A percentile compares a stretch with the other conserved stretches of the same genome.
These are phyloP conservation scores for Bothrops jararaca DNA, from an alignment of 2,113 vertebrate species.

Conservation along the genomic window DNA sequence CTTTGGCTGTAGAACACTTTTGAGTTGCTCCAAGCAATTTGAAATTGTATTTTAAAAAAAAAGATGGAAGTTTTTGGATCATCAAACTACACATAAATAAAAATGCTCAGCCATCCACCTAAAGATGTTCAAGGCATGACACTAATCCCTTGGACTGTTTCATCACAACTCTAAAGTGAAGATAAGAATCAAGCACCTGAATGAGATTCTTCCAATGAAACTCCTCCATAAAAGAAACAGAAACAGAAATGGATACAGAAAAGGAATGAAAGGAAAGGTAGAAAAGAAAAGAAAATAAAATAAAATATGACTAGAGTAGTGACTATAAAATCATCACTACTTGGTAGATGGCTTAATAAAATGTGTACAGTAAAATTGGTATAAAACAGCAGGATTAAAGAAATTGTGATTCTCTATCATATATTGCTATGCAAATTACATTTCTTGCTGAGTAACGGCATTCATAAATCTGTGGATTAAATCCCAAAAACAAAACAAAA, in stretches of 20 bases:
- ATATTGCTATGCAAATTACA: conserved; percentile 44
- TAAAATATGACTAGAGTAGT: neutral
- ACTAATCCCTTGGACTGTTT: neutral
- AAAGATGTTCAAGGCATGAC: neutral
- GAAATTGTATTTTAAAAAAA: neutral
- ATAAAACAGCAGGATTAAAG: conserved; percentile 45
- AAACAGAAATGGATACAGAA: neutral
- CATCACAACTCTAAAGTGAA: neutral
- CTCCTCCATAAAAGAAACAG: neutral
- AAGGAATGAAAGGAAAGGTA: too few relatives aligned
- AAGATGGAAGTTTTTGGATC: neutral
- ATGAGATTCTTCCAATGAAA: neutral
- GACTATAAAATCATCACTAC: conserved; percentile 26
- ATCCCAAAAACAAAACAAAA: conserved; percentile 2
- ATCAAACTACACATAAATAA: neutral
- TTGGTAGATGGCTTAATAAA: conserved; percentile 37
- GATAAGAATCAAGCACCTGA: neutral
- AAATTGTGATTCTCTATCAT: conserved; percentile 31
- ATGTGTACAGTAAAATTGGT: conserved; percentile 34
- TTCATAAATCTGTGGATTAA: conserved; percentile 39
- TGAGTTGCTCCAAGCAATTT: neutral
- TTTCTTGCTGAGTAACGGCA: conserved; percentile 37
- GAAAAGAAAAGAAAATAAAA: neutral
- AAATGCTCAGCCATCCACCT: neutral
- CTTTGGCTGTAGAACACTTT: neutral